Evolutionary conservation across 2,113 vertebrate species (phyloP).

Genomic region (Phycodurus eques): DNA sequence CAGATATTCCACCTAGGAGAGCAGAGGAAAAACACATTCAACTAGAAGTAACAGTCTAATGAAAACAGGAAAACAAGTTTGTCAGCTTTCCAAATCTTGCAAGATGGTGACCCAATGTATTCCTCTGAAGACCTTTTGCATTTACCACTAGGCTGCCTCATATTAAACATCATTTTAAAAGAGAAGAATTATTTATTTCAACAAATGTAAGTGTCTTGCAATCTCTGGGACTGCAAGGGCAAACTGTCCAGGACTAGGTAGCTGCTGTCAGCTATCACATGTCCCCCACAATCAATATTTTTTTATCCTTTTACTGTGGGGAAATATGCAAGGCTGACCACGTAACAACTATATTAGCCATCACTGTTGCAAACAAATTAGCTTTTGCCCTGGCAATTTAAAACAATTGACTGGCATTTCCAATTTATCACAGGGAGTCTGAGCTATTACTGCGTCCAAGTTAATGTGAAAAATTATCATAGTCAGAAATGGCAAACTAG

Average conservation of each 20-base stretch:
- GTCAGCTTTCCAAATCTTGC: background rate
- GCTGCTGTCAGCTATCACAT: slow-evolving; percentile 8
- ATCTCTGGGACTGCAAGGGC: slow-evolving; percentile 29
- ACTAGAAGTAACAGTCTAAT: slow-evolving; percentile 6
- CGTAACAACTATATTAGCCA: slow-evolving; percentile 14
- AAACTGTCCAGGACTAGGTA: slow-evolving; percentile 18
- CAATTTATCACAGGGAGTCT: slow-evolving; percentile 27
- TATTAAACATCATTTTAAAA: background rate
- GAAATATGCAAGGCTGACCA: slow-evolving; percentile 21
- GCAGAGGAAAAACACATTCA: slow-evolving; percentile 18
- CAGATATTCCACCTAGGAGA: slow-evolving; percentile 64
- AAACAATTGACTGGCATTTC: slow-evolving; percentile 23
- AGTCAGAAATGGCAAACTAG: background rate
- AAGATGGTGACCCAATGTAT: background rate
- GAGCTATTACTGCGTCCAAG: slow-evolving; percentile 9
- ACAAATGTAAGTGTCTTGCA: no score
- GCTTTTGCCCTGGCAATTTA: slow-evolving; percentile 6
- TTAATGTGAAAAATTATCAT: slow-evolving; percentile 15
- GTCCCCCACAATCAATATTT: slow-evolving; percentile 34
- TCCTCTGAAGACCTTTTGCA: background rate
- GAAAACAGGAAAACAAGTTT: slow-evolving; percentile 16
- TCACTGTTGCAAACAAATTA: slow-evolving; percentile 30
- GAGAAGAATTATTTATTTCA: background rate
- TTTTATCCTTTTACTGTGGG: slow-evolving; percentile 1
- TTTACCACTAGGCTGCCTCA: background rate